Evolutionary conservation across 35 echinoderm and acorn worm species (phyloP), one percentile per base, ranked within the genome.

Genomic region (Lytechinus pictus): DNA sequence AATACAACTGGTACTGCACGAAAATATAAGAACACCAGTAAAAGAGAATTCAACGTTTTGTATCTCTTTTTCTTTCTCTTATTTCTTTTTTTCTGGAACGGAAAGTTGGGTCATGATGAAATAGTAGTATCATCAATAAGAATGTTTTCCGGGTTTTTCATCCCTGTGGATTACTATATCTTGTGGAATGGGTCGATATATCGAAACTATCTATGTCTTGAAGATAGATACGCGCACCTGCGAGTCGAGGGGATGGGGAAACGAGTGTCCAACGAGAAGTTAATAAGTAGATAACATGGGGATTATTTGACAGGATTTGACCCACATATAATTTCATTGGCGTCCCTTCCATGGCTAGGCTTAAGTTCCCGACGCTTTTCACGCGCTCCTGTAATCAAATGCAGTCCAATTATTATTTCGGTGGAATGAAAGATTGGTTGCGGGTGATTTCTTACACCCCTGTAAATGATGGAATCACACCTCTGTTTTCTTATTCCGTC

Each of bases 341-440:
- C 52, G 28, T 90, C 88, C 88, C 29, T 21, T 54, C 7, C 27
- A 54, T 13, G 7, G 29, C 29, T 54, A 33, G 52, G 88, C 88
- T 52, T 44, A 90, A 79, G 66, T 79, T 79, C 66, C 66, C 66
- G 88, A 90, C 88, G 16, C 88, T 52, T 44, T 89, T 90, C 88
- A 90, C 88, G 52, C 88, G 9, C 28, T 90, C 88, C 8, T 90
- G 88, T 90, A 90, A 90, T 54, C 88, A 44, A 90, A 90, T 33
- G 16, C 29, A 90, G 10, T 90, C 88, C 88, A 90, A 90, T 90
- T 90, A 90, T 90, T 90, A 90, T 90, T 90, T 90, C 88, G 88
- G 88, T 90, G 28, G 52, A 90, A 90, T 52, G 88, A 90, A 52
- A 54, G 52, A 52, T 52, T 44, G 28, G 88, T 90, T 10, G 88